Evolutionary conservation across 2,113 vertebrate species (phyloP).

Genomic region (Apaloderma vittatum): DNA sequence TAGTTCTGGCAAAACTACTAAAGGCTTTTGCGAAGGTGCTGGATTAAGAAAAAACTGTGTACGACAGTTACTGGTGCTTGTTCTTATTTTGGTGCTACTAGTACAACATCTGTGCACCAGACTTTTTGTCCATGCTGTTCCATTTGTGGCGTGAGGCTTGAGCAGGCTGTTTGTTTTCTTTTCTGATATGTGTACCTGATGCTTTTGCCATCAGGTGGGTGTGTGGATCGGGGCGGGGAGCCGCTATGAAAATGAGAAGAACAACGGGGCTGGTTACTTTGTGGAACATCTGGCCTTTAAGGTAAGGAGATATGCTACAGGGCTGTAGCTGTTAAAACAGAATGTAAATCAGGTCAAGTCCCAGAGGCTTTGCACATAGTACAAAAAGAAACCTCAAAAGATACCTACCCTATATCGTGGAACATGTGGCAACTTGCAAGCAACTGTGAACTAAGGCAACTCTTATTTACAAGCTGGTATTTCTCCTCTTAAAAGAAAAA

Average conservation of each 20-base stretch:
- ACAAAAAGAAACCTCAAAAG: not conserved
- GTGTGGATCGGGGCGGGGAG: constrained; percentile 91
- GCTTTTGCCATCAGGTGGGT: constrained; percentile 83
- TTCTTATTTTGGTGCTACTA: not conserved
- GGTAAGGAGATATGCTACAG: constrained; percentile 72
- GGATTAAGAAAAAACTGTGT: not conserved
- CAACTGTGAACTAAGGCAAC: not conserved
- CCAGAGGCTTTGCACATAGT: not conserved
- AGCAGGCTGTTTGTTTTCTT: not conserved
- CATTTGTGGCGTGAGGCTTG: not conserved
- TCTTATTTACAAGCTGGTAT: not conserved
- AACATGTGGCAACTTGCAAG: not conserved
- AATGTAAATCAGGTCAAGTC: not conserved
- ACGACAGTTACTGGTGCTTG: not conserved
- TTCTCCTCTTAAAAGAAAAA: not conserved
- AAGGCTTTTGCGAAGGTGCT: not conserved
- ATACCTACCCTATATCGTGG: not conserved
- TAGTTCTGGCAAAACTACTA: not conserved
- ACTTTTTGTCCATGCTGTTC: not conserved
- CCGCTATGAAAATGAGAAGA: constrained; percentile 89
- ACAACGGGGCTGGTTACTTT: constrained; percentile 91
- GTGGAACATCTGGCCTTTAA: constrained; percentile 96
- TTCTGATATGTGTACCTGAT: not conserved
- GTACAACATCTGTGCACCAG: not conserved
- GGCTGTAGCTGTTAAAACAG: not conserved